These are phyloP conservation scores for Cheilosia soror DNA, from an alignment of 2,888 invertebrate species.

Conservation along the genomic window DNA sequence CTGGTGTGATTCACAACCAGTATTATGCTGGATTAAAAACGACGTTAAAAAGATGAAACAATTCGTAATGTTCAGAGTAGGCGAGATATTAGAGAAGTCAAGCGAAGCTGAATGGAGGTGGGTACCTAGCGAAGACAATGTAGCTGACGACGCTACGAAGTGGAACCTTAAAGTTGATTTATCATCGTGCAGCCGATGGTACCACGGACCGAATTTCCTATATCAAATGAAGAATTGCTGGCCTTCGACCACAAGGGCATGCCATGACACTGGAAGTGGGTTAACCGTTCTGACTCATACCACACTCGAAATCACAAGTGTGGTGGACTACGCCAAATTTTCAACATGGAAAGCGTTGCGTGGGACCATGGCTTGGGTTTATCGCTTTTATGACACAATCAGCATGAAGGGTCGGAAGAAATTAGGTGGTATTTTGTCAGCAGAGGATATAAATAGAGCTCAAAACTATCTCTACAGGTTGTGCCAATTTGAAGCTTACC, in stretches of 20 bases:
- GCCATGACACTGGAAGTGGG: no score
- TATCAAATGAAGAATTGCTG: slow-evolving; percentile 7
- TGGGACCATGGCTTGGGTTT: no score
- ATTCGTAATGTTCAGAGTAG: slow-evolving; percentile 4
- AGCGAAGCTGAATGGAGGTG: slow-evolving; percentile 18
- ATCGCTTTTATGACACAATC: no score
- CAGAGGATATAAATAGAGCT: background rate
- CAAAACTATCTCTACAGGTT: background rate
- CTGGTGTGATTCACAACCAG: slow-evolving; percentile 23
- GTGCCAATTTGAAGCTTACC: slow-evolving; percentile 15
- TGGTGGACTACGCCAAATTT: no score
- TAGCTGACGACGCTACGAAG: slow-evolving; percentile 35
- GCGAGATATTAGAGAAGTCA: slow-evolving; percentile 20
- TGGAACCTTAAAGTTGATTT: slow-evolving; percentile 15
- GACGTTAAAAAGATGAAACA: slow-evolving; percentile 10
- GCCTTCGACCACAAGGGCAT: no score
- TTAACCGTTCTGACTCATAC: no score
- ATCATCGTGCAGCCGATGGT: slow-evolving; percentile 21
- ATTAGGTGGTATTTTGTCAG: no score
- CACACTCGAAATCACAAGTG: no score
- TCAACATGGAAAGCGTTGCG: no score
- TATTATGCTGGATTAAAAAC: slow-evolving; percentile 32
- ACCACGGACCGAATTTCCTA: slow-evolving; percentile 8
- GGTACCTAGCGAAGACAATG: slow-evolving; percentile 27
- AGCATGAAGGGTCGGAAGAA: no score